phyloP scores from a whole-genome alignment of 2,888 invertebrate species.

The Drosophila rubida region DNA sequence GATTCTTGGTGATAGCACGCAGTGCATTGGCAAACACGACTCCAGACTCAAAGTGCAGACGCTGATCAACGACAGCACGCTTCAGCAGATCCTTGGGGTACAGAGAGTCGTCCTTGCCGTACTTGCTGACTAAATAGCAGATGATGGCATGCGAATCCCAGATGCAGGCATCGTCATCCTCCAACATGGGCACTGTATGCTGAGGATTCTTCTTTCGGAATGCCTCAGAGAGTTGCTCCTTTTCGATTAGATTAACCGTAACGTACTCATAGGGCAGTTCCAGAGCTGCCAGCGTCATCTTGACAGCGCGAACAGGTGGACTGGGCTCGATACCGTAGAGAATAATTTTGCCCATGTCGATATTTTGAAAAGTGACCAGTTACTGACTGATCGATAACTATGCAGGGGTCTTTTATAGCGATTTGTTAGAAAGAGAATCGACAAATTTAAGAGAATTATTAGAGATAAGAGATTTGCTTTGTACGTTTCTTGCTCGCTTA shows the following conservation, averaged over 20 bases:
- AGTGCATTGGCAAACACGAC: constrained; percentile 47
- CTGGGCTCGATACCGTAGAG: constrained; percentile 83
- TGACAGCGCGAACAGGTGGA: constrained; percentile 87
- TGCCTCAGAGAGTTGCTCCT: constrained; percentile 62
- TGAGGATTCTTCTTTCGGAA: constrained; percentile 75
- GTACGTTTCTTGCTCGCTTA: not conserved
- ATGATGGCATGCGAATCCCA: constrained; percentile 81
- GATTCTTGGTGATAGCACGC: constrained; percentile 5
- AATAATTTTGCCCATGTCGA: constrained; percentile 55
- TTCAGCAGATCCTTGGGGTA: constrained; percentile 75
- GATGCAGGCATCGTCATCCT: constrained; percentile 65
- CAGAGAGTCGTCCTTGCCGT: constrained; percentile 65
- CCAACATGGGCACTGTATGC: constrained; percentile 76
- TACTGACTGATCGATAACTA: not conserved
- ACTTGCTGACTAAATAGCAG: constrained; percentile 73
- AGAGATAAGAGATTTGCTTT: not conserved
- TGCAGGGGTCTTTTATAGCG: not conserved
- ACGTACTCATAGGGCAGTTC: constrained; percentile 86
- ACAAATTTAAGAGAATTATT: not conserved
- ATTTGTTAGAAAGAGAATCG: not conserved
- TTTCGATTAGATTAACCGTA: constrained; percentile 45
- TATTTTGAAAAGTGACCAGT: not conserved
- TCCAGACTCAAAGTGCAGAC: constrained; percentile 69
- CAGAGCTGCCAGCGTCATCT: constrained; percentile 87
- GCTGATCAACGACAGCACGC: constrained; percentile 70